Percentiles rank a stretch among this genome's conserved stretches.
Conservation (phyloP, 2,113 vertebrate genomes). For the Sinocyclocheilus grahami region DNA sequence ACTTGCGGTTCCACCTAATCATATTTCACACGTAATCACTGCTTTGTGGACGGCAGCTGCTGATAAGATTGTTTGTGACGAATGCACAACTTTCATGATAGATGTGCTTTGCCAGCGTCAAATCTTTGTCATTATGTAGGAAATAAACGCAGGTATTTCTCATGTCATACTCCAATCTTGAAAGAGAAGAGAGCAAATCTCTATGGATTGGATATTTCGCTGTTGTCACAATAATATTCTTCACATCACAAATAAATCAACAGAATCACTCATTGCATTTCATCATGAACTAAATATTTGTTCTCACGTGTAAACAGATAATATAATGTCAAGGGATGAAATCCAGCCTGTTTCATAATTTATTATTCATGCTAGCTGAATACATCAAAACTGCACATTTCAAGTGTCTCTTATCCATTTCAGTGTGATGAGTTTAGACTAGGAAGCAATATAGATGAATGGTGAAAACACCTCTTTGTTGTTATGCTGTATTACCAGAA, state of each 20-base stretch:
- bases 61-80: constrained; percentile 29
- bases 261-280: neutral
- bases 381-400: neutral
- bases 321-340: neutral
- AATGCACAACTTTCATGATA: constrained; percentile 6
- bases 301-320: constrained; percentile 4
- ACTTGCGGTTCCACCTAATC: constrained; percentile 12
- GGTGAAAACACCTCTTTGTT: neutral
- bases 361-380: neutral
- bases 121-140: constrained; percentile 28
- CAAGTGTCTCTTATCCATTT: neutral
- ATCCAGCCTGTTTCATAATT: neutral
- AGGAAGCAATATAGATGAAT: neutral
- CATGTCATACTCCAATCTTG: neutral
- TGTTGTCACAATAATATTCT: constrained; percentile 11
- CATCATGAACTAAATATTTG: neutral
- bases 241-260: neutral
- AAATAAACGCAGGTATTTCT: constrained; percentile 14
- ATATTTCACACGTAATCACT: constrained; percentile 8
- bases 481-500: neutral
- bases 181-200: constrained; percentile 3
- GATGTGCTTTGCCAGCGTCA: constrained; percentile 9
- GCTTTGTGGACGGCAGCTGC: neutral
- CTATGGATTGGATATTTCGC: neutral
- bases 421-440: neutral